These are phyloP conservation scores for Bombus confusus DNA, from an alignment of 1,140 invertebrate species.

Conservation along the genomic window DNA sequence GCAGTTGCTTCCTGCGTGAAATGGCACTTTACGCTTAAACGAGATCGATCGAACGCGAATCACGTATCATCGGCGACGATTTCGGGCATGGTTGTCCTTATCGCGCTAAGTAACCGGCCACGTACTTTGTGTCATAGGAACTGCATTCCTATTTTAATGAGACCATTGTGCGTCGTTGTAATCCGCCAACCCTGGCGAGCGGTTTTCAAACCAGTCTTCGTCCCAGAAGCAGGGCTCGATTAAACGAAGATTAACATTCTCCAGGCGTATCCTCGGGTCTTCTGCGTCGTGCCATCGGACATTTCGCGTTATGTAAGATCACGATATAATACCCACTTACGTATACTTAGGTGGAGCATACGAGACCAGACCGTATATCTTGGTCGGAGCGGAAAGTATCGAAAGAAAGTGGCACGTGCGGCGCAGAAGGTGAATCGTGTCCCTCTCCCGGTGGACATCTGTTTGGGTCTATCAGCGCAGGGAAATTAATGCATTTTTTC, in stretches of 20 bases:
- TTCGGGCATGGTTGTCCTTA: constrained; percentile 15
- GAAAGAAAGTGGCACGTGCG: constrained; percentile 41
- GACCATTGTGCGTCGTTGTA: background rate
- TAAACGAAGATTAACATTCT: background rate
- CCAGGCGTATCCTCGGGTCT: background rate
- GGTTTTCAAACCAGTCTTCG: background rate
- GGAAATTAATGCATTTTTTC: constrained; percentile 63
- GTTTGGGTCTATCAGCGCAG: constrained; percentile 26
- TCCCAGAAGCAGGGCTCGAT: no score
- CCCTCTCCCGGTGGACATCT: constrained; percentile 49
- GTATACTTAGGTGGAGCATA: background rate
- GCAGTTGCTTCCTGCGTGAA: constrained; percentile 40
- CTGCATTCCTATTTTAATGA: constrained; percentile 25
- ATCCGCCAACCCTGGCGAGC: background rate
- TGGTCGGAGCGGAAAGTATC: no score
- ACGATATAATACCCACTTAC: background rate
- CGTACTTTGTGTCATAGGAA: background rate
- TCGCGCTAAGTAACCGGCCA: no score
- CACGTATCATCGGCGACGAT: constrained; percentile 23
- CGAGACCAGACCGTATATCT: background rate
- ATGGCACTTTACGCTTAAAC: constrained; percentile 25
- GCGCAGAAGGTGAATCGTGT: background rate
- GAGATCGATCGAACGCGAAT: constrained; percentile 12
- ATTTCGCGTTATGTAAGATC: constrained; percentile 13
- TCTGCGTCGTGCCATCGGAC: background rate